Evolutionary conservation across 2,888 invertebrate species (phyloP).

Genomic region (Neoaliturus tenellus): DNA sequence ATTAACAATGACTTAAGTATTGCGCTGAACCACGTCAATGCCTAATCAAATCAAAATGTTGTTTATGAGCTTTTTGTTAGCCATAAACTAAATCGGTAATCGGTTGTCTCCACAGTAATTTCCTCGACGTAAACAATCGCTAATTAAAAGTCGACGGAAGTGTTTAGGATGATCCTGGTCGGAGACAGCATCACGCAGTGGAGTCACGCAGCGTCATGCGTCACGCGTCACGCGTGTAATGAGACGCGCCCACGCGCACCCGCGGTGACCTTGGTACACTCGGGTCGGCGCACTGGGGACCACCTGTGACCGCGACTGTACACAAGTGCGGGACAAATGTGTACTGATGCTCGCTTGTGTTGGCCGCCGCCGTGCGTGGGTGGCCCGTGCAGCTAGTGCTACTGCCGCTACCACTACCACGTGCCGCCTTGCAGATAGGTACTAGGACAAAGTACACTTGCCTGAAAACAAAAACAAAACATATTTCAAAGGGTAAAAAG

Average conservation of each 20-base stretch:
- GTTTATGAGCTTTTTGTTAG: no score
- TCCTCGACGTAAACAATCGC: not conserved
- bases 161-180: no score
- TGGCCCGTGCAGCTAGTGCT: not conserved
- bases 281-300: conserved; percentile 10
- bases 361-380: not conserved
- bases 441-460: no score
- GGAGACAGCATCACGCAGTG: not conserved
- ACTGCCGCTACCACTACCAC: no score
- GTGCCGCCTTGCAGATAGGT: no score
- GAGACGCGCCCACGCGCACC: not conserved
- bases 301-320: conserved; percentile 21
- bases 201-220: not conserved
- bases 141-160: no score
- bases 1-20: no score
- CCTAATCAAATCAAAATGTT: no score
- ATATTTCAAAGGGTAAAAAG: no score
- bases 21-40: no score
- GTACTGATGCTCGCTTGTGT: not conserved
- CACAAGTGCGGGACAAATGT: conserved; percentile 9
- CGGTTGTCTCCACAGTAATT: not conserved
- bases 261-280: conserved; percentile 30
- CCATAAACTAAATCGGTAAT: not conserved
- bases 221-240: not conserved
- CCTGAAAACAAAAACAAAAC: no score